Percentiles rank a stretch among this genome's conserved stretches.
Evolutionary conservation across 35 echinoderm and acorn worm genomes (phyloP).

Genomic region (Hemicentrotus pulcherrimus): DNA sequence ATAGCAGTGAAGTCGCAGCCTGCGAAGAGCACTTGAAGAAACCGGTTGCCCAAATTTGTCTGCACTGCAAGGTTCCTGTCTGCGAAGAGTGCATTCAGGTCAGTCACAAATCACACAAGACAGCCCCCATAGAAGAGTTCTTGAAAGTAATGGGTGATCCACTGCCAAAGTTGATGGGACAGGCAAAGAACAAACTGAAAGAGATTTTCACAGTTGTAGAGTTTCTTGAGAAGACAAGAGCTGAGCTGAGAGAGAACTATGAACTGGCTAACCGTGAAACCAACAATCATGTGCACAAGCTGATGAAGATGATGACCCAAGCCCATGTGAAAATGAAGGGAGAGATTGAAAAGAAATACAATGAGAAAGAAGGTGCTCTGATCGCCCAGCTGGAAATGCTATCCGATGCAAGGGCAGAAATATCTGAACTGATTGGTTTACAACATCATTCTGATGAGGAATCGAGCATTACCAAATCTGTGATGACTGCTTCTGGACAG

Average conservation of each 20-base stretch:
- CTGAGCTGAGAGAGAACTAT: background rate
- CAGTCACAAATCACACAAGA: slow-evolving; percentile 15
- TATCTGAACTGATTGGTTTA: background rate
- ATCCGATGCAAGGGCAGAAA: background rate
- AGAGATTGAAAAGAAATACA: slow-evolving; percentile 27
- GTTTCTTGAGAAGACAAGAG: slow-evolving; percentile 28
- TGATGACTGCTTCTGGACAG: slow-evolving; percentile 39
- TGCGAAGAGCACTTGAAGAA: slow-evolving; percentile 13
- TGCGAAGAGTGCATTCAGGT: slow-evolving; percentile 32
- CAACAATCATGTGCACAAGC: slow-evolving; percentile 25
- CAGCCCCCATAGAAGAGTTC: slow-evolving; percentile 22
- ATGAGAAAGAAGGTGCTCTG: slow-evolving; percentile 34
- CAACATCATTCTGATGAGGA: slow-evolving; percentile 27
- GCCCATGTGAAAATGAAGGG: slow-evolving; percentile 42
- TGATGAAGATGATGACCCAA: slow-evolving; percentile 47
- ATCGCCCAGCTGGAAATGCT: slow-evolving; percentile 23
- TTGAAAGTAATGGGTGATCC: slow-evolving; percentile 22
- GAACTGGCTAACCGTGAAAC: background rate
- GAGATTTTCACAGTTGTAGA: slow-evolving; percentile 42
- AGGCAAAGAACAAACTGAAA: slow-evolving; percentile 29
- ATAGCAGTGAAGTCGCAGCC: background rate
- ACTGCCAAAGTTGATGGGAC: background rate
- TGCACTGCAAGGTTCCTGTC: background rate
- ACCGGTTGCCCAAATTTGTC: slow-evolving; percentile 44
- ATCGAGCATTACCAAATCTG: slow-evolving; percentile 18